Conservation (phyloP, 2,888 invertebrate genomes). For the Thyatira batis region DNA sequence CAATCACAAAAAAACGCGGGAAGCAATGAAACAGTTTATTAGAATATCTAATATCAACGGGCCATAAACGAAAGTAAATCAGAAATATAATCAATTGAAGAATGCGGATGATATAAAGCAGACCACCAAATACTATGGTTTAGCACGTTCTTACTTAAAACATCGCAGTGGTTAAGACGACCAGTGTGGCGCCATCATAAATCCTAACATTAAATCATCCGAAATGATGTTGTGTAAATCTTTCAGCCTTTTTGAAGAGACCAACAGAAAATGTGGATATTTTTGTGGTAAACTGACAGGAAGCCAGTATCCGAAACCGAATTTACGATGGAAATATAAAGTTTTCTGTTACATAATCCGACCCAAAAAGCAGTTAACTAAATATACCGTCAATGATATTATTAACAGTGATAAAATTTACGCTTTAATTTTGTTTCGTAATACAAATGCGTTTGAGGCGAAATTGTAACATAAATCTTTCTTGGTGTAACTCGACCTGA, state of each 20-base stretch:
- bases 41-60: conserved; percentile 43
- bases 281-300: conserved; percentile 28
- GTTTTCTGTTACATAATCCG: conserved; percentile 21
- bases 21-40: conserved; percentile 50
- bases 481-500: conserved; percentile 47
- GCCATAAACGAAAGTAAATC: conserved; percentile 57
- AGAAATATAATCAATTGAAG: conserved; percentile 64
- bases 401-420: conserved; percentile 31
- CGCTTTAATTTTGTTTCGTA: conserved; percentile 29
- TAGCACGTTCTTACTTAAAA: conserved; percentile 37
- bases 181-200: conserved; percentile 27
- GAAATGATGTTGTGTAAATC: background rate
- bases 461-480: conserved; percentile 43
- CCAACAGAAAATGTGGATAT: background rate
- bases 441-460: conserved; percentile 29
- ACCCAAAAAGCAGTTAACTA: conserved; percentile 33
- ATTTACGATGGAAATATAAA: conserved; percentile 26
- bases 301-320: conserved; percentile 45
- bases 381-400: conserved; percentile 31
- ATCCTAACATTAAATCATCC: conserved; percentile 1
- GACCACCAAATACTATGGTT: conserved; percentile 35
- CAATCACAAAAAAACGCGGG: conserved; percentile 39
- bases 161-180: conserved; percentile 33
- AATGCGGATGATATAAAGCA: conserved; percentile 73
- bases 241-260: conserved; percentile 1